Base-by-base conservation (phyloP, 2,888 invertebrate genomes). In the Cataglyphis albicans region DNA sequence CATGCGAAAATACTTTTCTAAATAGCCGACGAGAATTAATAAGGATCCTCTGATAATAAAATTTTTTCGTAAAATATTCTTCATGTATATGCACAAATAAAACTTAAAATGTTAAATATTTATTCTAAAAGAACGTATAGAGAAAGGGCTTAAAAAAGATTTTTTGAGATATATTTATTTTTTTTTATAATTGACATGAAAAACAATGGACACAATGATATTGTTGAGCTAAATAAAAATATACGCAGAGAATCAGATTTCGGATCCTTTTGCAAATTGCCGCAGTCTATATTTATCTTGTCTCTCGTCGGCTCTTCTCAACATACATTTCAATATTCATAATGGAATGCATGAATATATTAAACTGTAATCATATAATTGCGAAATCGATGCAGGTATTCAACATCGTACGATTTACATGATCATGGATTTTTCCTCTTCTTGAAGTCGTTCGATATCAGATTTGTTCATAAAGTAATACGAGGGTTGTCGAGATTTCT, bases 401-500 rank as follows among this genome's bases (percentile, higher is more conserved):
- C 55, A 83, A 35, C 32, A 65, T 86, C 52, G 25, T 73, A 38
- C 35, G 35, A 29, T 41, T 78, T 89, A 89, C 52, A 83, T 76
- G 21, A 55, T 55, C 68, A 90, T 59, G 35, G 96, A 95, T 90
- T 97, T 97, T 92, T 98, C 98, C 93, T 98, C 98, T 92, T 98
- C 97, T 93, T 98, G 98, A 63, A 98, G 96, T 86, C 97, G 96
- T 85, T 97, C 95, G 91, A 98, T 98, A 89, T 98, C 98, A 0
- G 98, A 97, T 94, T 98, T 98, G 94, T 98, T 98, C 96, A 98
- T 98, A 93, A 98, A 98, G 95, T 98, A 98, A 95, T 98, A 98
- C 55, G 98, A 97, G 0, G 98, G 98, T 92, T 98, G 98, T 64
- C 98, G 96, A 81, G 98, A 98, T 95, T 98, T 98, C 92, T 96